Evolutionary conservation across 92 coral and sea anemone genomes (phyloP), one percentile per base, ranked within the genome.

Genomic region (Parazoanthus darwini): DNA sequence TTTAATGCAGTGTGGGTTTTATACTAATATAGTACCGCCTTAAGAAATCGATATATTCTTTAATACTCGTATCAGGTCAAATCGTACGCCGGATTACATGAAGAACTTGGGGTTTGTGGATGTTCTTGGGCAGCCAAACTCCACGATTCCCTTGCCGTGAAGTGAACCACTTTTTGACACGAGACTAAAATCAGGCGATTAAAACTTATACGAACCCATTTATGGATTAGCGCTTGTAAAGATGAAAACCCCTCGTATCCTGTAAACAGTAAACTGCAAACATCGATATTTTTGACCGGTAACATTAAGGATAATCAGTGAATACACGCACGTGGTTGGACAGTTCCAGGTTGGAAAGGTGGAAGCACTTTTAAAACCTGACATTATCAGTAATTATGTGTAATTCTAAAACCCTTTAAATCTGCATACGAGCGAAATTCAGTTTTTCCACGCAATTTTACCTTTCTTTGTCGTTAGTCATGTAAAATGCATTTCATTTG

Each of bases 141-240:
- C 70, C 16, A 3, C 22, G 26, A 63, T 63, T 20, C 26, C 70
- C 25, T 20, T 63, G 26, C 25, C 68, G 25, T 63, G 35, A 56
- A 10, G 4, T 20, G 70, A 54, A 25, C 58, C 54, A 29, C 22
- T 76, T 86, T 86, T 74, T 73, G 50, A 15, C 74, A 66, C 81
- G 54, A 66, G 51, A 20, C 79, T 20, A 85, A 72, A 39, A 38
- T 22, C 39, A 70, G 71, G 73, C 79, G 59, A 72, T 38, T 80
- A 54, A 56, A 38, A 56, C 58, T 54, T 80, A 33, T 13, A 33
- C 36, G 73, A 56, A 33, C 48, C 50, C 10, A 9, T 80, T 11
- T 58, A n/a, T 6, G 43, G 48, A 35, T 80, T 80, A 79, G 20
- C 9, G 26, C 33, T 42, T 20, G 33, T 15, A 44, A 25, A 22